Conservation (phyloP, 1,140 invertebrate species). For the Cylas formicarius region DNA sequence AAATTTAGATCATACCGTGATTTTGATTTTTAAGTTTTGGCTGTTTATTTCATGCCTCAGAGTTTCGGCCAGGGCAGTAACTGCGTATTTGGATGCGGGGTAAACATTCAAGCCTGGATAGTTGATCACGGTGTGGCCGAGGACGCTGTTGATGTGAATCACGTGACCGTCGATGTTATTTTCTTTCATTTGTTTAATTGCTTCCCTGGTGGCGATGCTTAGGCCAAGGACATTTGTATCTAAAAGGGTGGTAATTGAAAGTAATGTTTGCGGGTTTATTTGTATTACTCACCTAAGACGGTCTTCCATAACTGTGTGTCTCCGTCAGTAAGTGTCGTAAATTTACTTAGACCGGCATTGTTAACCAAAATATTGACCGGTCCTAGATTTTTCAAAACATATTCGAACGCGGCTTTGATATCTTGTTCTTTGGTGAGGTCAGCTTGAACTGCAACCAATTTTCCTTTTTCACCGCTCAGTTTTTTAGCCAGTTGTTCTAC, state of each 20-base stretch:
- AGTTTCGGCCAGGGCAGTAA: slow-evolving; percentile 48
- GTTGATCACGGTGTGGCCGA: slow-evolving; percentile 32
- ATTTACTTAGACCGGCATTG: slow-evolving; percentile 47
- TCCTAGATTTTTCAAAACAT: slow-evolving; percentile 49
- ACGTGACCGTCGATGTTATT: slow-evolving; percentile 56
- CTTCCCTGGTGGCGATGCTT: slow-evolving; percentile 55
- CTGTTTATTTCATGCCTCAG: slow-evolving; percentile 47
- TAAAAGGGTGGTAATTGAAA: no score
- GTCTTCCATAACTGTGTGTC: slow-evolving; percentile 17
- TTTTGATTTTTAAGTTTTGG: no score
- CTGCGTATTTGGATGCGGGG: slow-evolving; percentile 49
- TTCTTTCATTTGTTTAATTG: slow-evolving; percentile 52
- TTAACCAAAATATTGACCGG: slow-evolving; percentile 59
- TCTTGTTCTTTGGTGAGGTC: slow-evolving; percentile 58
- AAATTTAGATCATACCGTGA: no score
- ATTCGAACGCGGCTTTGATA: slow-evolving; percentile 55
- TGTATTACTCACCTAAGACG: slow-evolving; percentile 17
- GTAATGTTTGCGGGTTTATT: no score
- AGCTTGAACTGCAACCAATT: slow-evolving; percentile 44
- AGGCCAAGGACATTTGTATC: slow-evolving; percentile 45
- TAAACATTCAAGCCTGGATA: slow-evolving; percentile 39
- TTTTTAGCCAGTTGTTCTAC: slow-evolving; percentile 43
- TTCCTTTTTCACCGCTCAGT: slow-evolving; percentile 25
- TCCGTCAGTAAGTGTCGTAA: slow-evolving; percentile 15
- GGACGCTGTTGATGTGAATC: slow-evolving; percentile 54